Conservation (phyloP, 2,113 vertebrate species). For the Vidua macroura region DNA sequence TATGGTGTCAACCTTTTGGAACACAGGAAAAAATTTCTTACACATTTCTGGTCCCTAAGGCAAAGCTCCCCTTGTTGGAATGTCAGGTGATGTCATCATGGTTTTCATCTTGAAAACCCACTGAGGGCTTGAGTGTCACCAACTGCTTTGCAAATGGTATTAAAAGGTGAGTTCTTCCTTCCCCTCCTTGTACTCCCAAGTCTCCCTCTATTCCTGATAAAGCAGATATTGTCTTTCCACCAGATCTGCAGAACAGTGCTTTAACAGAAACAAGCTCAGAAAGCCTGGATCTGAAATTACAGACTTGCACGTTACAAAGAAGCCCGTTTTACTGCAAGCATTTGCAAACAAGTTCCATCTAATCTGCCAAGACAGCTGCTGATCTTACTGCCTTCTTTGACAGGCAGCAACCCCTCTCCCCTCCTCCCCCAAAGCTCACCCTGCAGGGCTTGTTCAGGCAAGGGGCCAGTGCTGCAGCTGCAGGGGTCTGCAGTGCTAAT, state of each 20-base stretch:
- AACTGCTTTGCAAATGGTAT: neutral
- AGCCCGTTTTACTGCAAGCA: neutral
- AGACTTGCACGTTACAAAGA: neutral
- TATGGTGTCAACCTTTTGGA: neutral
- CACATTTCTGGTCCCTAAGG: neutral
- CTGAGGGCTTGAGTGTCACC: neutral
- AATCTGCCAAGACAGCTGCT: constrained; percentile 47
- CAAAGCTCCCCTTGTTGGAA: neutral
- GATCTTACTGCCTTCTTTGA: neutral
- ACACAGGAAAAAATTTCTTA: neutral
- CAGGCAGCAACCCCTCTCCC: neutral
- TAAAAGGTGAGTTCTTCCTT: neutral
- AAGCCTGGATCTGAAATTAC: constrained; percentile 25
- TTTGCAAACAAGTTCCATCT: constrained; percentile 26
- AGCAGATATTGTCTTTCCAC: neutral
- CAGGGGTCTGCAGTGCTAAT: neutral
- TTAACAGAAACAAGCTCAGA: neutral
- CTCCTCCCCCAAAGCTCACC: neutral
- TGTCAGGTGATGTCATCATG: neutral
- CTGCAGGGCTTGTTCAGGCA: constrained; percentile 32
- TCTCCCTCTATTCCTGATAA: neutral
- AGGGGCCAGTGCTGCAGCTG: constrained; percentile 36
- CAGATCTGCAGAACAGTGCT: neutral
- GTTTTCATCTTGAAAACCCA: neutral
- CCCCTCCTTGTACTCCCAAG: neutral